Evolutionary conservation across 2,888 invertebrate species (phyloP).

Genomic region (Junonia oenone): DNA sequence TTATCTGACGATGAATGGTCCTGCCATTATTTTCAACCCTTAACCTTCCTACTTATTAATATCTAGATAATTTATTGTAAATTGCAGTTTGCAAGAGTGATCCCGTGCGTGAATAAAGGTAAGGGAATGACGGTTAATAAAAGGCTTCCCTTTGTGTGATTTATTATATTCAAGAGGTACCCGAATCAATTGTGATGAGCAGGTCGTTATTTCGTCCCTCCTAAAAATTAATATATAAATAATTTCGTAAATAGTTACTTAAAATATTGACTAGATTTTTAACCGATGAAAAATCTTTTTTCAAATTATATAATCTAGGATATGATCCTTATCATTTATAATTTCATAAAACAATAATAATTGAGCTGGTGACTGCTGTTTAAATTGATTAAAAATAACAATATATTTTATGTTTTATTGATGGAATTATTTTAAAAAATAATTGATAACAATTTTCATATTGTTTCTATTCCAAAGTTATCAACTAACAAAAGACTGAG

Average conservation of each 20-base stretch:
- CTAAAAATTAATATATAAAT: no score
- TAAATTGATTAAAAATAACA: no score
- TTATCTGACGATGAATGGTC: slow-evolving; percentile 75
- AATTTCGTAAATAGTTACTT: background rate
- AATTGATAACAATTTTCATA: slow-evolving; percentile 20
- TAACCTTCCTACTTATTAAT: slow-evolving; percentile 77
- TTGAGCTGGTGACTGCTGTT: no score
- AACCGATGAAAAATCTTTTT: no score
- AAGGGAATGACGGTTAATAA: slow-evolving; percentile 29
- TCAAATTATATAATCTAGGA: no score
- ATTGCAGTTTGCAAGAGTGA: slow-evolving; percentile 71
- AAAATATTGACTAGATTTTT: no score
- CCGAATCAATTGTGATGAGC: slow-evolving; percentile 18
- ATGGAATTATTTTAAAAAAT: no score
- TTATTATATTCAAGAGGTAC: slow-evolving; percentile 21
- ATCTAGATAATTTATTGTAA: slow-evolving; percentile 79
- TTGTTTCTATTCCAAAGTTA: slow-evolving; percentile 30
- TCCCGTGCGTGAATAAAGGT: slow-evolving; percentile 55
- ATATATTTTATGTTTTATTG: no score
- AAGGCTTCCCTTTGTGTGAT: slow-evolving; percentile 27
- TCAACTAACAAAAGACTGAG: slow-evolving; percentile 32
- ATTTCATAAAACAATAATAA: no score
- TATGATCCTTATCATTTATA: no score
- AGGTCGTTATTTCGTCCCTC: background rate
- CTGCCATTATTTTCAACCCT: slow-evolving; percentile 73